Evolutionary conservation across 2,888 invertebrate species (phyloP), one percentile per base, ranked within the genome.

Genomic region (Mythimna lalbum): DNA sequence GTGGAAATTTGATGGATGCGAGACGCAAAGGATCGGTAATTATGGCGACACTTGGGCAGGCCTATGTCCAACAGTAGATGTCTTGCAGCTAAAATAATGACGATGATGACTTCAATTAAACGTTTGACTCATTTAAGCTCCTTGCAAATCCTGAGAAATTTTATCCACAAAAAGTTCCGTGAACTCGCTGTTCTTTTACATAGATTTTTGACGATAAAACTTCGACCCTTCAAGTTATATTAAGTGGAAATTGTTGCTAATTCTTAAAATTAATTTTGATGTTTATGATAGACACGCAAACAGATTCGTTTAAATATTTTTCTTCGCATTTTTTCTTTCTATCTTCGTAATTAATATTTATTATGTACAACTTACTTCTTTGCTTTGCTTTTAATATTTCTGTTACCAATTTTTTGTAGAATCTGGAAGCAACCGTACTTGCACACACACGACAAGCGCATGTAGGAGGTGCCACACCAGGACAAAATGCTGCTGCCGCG

Each of bases 191-290:
- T 62, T 65, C 66, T 63, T 36, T 55, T 49, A 56, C 49, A 53
- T 69, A 57, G 57, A 68, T 73, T 69, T 63, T 63, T 73, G 69
- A 73, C 56, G 76, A 74, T 73, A 53, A 31, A 76, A 73, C 39
- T 74, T 82, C 62, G 52, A 59, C 7, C 10, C 19, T 43, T n/a
- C 31, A 63, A 75, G 77, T 81, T 82, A 78, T 83, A 77, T 83
- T 75, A 80, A 81, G 83, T 80, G 78, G 73, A 75, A 80, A 76
- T 69, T 68, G 74, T 80, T 74, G 67, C 66, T 73, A 68, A 78
- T 80, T 74, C 63, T 69, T 63, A 59, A 81, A 78, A 80, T 82
- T 83, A 78, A 83, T 80, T 70, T 78, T 60, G 65, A 78, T 61
- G 56, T 79, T 85, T 78, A 80, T 73, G 66, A 68, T 72, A 66